Base-by-base conservation (phyloP, 1,140 invertebrate species). In the Euwallacea similis region DNA sequence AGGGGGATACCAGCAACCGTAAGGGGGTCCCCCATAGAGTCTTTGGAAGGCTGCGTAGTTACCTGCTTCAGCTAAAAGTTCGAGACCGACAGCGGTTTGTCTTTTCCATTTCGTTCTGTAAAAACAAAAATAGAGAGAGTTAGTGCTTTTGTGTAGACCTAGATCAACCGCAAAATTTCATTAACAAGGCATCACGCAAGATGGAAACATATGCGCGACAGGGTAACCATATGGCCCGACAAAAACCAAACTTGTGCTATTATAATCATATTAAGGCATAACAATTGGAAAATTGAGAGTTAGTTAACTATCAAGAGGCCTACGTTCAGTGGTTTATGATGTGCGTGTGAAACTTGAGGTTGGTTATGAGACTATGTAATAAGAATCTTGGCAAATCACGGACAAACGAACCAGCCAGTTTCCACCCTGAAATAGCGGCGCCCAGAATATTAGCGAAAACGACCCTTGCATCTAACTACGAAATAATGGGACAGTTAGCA, bases 41-140 rank as follows among this genome's bases (percentile, higher is more conserved):
- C 96, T 87, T 83, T 99, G 97, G 73, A 98, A 93, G 2, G 97
- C 96, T 0, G 96, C 96, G 82, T 96, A 97, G 84, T 98, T 98
- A 7, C 95, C 95, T 0, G 96, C 95, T 81, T 99, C 97, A 0
- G 96, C 93, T 64, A 99, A 83, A 15, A 99, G 87, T 82, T 99
- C 98, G 72, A 98, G 83, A 0, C 97, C 96, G 0, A 99, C 97
- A 0, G 97, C 96, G 2, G 97, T 98, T 83, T 99, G 98, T 7
- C 98, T 88, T 83, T 99, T 99, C 97, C 97, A 99, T 86, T 99
- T 99, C 77, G 98, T 99, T 85, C 97, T 99, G 89, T 9, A 85
- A 81, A 85, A 80, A 55, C 7, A 42, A 50, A 53, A 43, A 61
- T 4, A 61, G 10, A 21, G 13, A 58, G 6, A 10, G 6, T 58